Evolutionary conservation across 2,888 invertebrate genomes (phyloP).

Genomic region (Oscheius sp.): DNA sequence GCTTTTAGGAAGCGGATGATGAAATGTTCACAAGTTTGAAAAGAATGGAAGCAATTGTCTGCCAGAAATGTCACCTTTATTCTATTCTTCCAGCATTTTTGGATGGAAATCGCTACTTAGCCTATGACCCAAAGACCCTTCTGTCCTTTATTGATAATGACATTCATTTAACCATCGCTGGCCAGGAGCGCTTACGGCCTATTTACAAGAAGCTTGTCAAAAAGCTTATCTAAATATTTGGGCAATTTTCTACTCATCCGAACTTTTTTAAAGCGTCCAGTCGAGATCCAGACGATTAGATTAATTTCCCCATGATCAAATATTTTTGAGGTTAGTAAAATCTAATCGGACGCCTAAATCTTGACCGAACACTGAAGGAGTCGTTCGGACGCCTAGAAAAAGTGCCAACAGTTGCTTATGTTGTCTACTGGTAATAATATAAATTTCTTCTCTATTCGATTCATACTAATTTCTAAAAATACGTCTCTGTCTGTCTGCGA

Average conservation of each 20-base stretch:
- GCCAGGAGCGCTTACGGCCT: not conserved
- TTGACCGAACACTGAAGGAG: no score
- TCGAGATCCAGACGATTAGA: no score
- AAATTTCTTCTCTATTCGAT: no score
- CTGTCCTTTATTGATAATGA: constrained; percentile 6
- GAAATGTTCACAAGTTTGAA: constrained; percentile 1
- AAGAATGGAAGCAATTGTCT: not conserved
- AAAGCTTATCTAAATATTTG: not conserved
- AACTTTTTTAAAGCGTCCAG: no score
- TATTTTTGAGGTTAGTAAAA: no score
- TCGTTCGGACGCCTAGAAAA: no score
- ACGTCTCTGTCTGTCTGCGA: no score
- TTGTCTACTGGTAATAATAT: no score
- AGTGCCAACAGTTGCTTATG: no score
- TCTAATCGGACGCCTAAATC: no score
- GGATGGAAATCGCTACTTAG: not conserved
- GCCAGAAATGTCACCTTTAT: constrained; percentile 3
- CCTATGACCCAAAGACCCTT: constrained; percentile 1
- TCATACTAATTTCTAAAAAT: no score
- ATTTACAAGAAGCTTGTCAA: not conserved
- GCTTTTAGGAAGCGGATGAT: constrained; percentile 14
- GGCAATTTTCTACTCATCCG: not conserved
- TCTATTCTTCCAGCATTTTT: not conserved
- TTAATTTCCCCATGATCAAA: no score
- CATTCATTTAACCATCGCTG: constrained; percentile 7